Percentiles rank a stretch among this genome's conserved stretches.
These are phyloP conservation scores for Drosophila basisetae DNA, from an alignment of 2,888 invertebrate species.

Conservation along the genomic window DNA sequence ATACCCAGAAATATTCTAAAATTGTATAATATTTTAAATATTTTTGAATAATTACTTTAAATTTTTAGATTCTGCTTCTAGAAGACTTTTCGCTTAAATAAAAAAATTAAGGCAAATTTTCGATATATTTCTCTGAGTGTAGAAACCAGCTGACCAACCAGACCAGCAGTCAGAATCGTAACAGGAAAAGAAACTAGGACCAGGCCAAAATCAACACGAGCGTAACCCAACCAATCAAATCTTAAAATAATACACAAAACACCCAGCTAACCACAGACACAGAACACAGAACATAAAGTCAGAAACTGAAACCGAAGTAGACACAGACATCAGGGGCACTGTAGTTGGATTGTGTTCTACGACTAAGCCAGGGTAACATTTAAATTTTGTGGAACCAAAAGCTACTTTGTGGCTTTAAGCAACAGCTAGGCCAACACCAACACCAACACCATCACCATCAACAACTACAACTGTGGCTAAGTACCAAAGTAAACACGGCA, in stretches of 20 bases:
- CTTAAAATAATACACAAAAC: slow-evolving; percentile 72
- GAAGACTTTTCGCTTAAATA: neutral
- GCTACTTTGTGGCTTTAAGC: slow-evolving; percentile 83
- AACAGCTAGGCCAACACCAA: slow-evolving; percentile 50
- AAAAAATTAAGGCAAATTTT: neutral
- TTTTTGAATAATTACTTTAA: neutral
- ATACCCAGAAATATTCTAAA: neutral
- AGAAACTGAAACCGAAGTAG: slow-evolving; percentile 27
- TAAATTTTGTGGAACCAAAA: slow-evolving; percentile 75
- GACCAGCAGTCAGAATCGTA: slow-evolving; percentile 17
- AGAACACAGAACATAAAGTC: slow-evolving; percentile 14
- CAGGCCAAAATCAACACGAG: slow-evolving; percentile 50
- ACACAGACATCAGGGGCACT: slow-evolving; percentile 8
- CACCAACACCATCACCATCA: slow-evolving; percentile 50
- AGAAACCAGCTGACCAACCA: slow-evolving; percentile 29
- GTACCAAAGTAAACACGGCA: slow-evolving; percentile 80
- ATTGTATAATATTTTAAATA: neutral
- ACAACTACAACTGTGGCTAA: slow-evolving; percentile 61
- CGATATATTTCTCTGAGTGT: neutral
- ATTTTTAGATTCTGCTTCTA: neutral
- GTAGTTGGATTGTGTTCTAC: slow-evolving; percentile 21
- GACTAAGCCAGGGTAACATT: slow-evolving; percentile 64
- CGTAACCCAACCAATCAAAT: slow-evolving; percentile 63
- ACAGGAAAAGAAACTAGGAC: neutral
- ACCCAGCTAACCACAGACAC: slow-evolving; percentile 53